A percentile compares a stretch with the other conserved stretches of the same genome.
Evolutionary conservation across 2,888 invertebrate genomes (phyloP).

Genomic region (Uropetala carovei): DNA sequence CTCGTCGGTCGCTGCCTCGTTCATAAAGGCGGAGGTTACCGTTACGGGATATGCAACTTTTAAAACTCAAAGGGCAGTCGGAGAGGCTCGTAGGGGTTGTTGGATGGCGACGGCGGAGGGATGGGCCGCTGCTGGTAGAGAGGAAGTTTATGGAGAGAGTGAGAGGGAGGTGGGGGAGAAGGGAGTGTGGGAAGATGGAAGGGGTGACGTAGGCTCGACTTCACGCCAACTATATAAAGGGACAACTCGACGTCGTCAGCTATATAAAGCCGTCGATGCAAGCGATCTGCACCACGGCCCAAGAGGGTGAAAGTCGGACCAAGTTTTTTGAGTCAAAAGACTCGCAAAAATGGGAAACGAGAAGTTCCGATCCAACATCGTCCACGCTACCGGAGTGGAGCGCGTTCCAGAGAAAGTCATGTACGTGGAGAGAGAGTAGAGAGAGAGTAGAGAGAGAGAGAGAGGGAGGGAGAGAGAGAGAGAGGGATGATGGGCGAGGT

Average conservation of each 20-base stretch:
- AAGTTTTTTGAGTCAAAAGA: neutral
- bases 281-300: neutral
- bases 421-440: no score
- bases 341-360: neutral
- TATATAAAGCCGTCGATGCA: constrained; percentile 5
- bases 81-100: neutral
- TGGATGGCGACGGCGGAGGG: neutral
- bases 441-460: no score
- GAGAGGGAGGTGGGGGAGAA: neutral
- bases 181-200: neutral
- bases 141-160: neutral
- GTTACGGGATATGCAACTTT: constrained; percentile 11
- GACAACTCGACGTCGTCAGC: neutral
- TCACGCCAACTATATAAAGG: neutral
- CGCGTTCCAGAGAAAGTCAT: neutral
- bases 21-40: constrained; percentile 15
- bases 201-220: neutral
- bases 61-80: constrained; percentile 6
- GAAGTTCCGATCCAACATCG: neutral
- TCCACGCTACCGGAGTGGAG: neutral
- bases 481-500: neutral
- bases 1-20: neutral
- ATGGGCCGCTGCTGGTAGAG: neutral
- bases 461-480: neutral
- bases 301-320: neutral